A percentile compares a stretch with the other conserved stretches of the same genome.
These are phyloP conservation scores for Hyppa rectilinea DNA, from an alignment of 2,888 invertebrate species.

Conservation along the genomic window DNA sequence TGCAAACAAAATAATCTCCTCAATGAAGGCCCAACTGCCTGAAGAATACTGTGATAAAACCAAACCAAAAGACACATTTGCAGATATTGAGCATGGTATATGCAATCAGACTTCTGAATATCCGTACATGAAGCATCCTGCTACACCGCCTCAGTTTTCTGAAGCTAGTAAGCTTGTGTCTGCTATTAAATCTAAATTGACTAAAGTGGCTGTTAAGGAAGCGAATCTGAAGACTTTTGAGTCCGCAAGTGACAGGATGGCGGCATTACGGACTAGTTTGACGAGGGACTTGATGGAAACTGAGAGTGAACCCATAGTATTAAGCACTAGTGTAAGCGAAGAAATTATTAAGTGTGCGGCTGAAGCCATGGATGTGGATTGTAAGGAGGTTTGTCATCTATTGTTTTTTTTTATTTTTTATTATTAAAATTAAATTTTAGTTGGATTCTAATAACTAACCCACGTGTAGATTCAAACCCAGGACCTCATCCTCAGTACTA, in stretches of 20 bases:
- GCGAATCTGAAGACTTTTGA: slow-evolving; percentile 65
- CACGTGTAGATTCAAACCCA: no score
- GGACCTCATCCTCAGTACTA: no score
- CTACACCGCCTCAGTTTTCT: slow-evolving; percentile 87
- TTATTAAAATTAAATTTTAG: background rate
- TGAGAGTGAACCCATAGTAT: slow-evolving; percentile 54
- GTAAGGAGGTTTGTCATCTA: slow-evolving; percentile 75
- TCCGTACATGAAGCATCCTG: slow-evolving; percentile 85
- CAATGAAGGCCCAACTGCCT: slow-evolving; percentile 87
- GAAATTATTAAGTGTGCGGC: slow-evolving; percentile 55
- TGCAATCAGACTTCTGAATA: slow-evolving; percentile 85
- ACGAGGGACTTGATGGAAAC: slow-evolving; percentile 73
- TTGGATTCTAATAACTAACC: slow-evolving; percentile 1
- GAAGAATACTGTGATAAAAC: slow-evolving; percentile 81
- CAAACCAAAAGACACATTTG: slow-evolving; percentile 85
- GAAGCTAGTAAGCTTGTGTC: slow-evolving; percentile 86
- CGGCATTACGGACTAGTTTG: slow-evolving; percentile 74
- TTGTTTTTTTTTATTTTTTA: slow-evolving; percentile 6
- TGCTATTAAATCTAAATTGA: slow-evolving; percentile 85
- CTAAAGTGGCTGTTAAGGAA: slow-evolving; percentile 75
- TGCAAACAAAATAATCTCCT: slow-evolving; percentile 86
- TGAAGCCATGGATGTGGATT: slow-evolving; percentile 85
- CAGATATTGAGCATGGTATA: slow-evolving; percentile 86
- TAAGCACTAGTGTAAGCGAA: slow-evolving; percentile 60
- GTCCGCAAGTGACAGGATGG: slow-evolving; percentile 81